Conservation (phyloP, 2,888 invertebrate species). For the Diaprepes abbreviatus region DNA sequence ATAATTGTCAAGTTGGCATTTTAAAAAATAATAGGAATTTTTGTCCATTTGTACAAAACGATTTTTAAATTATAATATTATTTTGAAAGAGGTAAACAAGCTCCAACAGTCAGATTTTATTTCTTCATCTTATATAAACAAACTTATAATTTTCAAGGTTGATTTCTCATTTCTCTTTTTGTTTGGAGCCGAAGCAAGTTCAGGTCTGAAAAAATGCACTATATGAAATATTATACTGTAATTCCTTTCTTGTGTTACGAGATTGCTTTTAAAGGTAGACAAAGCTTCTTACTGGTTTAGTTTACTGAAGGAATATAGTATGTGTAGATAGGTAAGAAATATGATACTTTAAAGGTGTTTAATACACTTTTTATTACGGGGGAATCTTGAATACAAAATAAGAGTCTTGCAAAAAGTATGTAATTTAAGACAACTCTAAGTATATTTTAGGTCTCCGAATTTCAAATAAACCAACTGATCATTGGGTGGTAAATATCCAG, state of each 20-base stretch:
- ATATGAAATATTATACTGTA: constrained; percentile 43
- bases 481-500: too few relatives aligned
- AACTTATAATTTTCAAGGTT: constrained; percentile 19
- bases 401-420: too few relatives aligned
- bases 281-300: constrained; percentile 39
- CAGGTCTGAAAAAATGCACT: constrained; percentile 23
- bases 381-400: background rate
- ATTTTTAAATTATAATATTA: too few relatives aligned
- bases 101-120: constrained; percentile 4
- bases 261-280: constrained; percentile 41
- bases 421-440: too few relatives aligned
- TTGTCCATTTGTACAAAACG: too few relatives aligned
- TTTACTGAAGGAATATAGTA: constrained; percentile 19
- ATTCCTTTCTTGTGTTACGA: constrained; percentile 40
- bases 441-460: too few relatives aligned
- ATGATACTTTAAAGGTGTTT: constrained; percentile 9
- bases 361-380: background rate
- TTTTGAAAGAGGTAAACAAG: background rate
- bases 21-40: too few relatives aligned
- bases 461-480: too few relatives aligned
- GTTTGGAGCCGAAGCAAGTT: constrained; percentile 17
- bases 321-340: constrained; percentile 10
- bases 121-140: background rate
- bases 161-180: constrained; percentile 22
- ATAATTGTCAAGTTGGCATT: too few relatives aligned